These are phyloP conservation scores for Tetropium fuscum DNA, from an alignment of 2,888 invertebrate genomes.

Conservation along the genomic window DNA sequence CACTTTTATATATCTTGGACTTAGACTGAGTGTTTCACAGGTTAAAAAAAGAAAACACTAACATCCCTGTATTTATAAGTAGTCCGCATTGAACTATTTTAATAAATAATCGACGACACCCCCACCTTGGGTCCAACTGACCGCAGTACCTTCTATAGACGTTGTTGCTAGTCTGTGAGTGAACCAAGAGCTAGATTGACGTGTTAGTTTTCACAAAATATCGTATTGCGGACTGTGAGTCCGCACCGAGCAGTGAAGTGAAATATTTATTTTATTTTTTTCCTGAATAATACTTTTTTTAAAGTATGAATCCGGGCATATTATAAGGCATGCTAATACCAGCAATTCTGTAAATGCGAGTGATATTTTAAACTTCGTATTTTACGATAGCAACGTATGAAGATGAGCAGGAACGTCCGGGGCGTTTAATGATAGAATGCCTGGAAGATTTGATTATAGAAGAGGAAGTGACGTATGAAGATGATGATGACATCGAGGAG, in stretches of 20 bases:
- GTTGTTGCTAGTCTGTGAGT: not conserved
- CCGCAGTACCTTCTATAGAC: not conserved
- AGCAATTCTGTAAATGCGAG: not conserved
- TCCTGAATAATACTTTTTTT: no score
- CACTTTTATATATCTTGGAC: no score
- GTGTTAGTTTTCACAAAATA: not conserved
- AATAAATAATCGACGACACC: no score
- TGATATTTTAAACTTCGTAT: not conserved
- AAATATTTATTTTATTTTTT: not conserved
- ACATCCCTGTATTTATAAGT: no score
- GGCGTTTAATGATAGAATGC: not conserved
- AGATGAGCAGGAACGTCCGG: not conserved
- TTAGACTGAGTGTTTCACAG: no score
- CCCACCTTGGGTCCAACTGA: not conserved
- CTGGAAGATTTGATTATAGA: not conserved
- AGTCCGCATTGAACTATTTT: not conserved
- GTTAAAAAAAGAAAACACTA: no score
- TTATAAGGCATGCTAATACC: not conserved
- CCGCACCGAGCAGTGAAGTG: not conserved
- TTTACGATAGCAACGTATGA: constrained; percentile 1
- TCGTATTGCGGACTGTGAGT: not conserved
- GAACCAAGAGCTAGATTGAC: no score
- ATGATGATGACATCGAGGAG: not conserved
- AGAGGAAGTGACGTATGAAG: not conserved
- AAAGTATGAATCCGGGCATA: no score